phyloP scores from a whole-genome alignment of 2,797 vertebrate genomes.

The Gallirallus australis region DNA sequence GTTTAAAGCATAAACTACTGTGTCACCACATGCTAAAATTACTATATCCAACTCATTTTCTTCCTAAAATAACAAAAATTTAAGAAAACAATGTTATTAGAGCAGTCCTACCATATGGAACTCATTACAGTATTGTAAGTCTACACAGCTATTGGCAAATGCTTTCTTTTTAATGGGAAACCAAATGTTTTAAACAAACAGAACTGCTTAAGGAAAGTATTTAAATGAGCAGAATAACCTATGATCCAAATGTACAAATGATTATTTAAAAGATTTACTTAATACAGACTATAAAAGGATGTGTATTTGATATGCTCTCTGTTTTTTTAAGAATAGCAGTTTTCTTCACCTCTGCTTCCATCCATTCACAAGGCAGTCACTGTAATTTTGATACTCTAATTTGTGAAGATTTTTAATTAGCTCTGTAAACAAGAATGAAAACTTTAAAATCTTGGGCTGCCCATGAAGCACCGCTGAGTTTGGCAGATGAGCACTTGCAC shows the following conservation, averaged over 20 bases:
- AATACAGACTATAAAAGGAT: not conserved
- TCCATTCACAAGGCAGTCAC: not conserved
- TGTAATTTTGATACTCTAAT: not conserved
- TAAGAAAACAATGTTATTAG: not conserved
- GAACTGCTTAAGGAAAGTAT: conserved; percentile 1
- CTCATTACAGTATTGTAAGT: conserved; percentile 31
- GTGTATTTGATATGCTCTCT: not conserved
- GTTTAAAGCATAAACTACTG: not conserved
- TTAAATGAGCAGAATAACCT: conserved; percentile 17
- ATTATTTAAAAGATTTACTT: conserved; percentile 2
- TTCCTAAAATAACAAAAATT: not conserved
- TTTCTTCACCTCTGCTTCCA: not conserved
- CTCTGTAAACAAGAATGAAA: conserved; percentile 42
- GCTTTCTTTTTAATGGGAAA: conserved; percentile 24
- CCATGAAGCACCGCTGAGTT: not conserved
- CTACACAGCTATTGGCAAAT: conserved; percentile 37
- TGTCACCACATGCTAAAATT: not conserved
- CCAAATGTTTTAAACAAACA: conserved; percentile 27
- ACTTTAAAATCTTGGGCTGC: not conserved
- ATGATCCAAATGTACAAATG: not conserved
- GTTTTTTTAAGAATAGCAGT: not conserved
- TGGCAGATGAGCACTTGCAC: conserved; percentile 5
- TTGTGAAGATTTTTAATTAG: conserved; percentile 29
- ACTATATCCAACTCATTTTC: not conserved
- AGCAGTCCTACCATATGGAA: conserved; percentile 32